A percentile compares a stretch with the other conserved stretches of the same genome.
Evolutionary conservation across 2,888 invertebrate species (phyloP).

Genomic region (Eupsilia transversa): DNA sequence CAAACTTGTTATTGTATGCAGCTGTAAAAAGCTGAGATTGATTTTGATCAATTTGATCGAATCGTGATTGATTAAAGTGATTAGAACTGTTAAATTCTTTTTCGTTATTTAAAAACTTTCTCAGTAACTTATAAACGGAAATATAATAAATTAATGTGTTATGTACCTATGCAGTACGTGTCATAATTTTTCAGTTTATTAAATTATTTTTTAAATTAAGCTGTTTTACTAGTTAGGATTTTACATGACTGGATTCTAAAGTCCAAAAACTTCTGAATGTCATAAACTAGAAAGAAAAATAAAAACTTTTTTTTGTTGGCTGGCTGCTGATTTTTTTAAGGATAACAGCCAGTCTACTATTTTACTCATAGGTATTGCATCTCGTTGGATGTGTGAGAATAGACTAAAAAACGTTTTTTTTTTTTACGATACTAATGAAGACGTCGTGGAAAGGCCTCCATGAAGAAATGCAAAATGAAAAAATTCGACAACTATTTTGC

Average conservation of each 20-base stretch:
- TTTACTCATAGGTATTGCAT: neutral
- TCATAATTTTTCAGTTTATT: no score
- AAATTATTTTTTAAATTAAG: neutral
- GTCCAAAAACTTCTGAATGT: neutral
- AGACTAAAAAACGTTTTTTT: neutral
- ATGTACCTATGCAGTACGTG: no score
- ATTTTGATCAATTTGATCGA: constrained; percentile 3
- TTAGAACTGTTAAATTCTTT: constrained; percentile 8
- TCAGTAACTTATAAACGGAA: neutral
- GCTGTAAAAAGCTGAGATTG: neutral
- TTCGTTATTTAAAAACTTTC: constrained; percentile 23
- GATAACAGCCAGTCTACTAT: neutral
- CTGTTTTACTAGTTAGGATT: neutral
- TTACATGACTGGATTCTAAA: neutral
- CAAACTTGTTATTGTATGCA: neutral
- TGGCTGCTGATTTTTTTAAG: neutral
- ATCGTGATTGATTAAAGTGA: neutral
- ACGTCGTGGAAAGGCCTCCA: neutral
- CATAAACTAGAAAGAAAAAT: neutral
- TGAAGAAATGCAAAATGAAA: no score
- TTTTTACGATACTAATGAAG: neutral
- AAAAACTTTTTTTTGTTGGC: constrained; percentile 2
- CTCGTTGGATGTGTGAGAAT: constrained; percentile 8
- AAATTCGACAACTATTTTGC: constrained; percentile 16
- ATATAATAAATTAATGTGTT: neutral